These are phyloP conservation scores for Mycteria americana DNA, from an alignment of 2,797 vertebrate genomes.

Conservation along the genomic window DNA sequence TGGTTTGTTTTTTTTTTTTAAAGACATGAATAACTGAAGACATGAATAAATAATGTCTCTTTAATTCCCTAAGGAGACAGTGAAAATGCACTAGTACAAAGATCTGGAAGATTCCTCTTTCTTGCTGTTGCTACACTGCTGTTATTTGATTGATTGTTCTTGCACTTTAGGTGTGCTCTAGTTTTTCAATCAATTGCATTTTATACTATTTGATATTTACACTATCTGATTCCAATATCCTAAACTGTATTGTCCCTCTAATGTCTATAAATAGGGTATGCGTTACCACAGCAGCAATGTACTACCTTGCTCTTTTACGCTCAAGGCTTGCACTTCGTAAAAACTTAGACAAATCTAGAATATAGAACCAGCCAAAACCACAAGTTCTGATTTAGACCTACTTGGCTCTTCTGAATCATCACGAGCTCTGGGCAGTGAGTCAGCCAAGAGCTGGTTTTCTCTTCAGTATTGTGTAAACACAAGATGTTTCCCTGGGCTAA, in stretches of 20 bases:
- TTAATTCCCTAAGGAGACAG: background rate
- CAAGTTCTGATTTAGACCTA: conserved; percentile 53
- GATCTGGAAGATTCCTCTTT: background rate
- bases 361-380: conserved; percentile 34
- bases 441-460: conserved; percentile 45
- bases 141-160: background rate
- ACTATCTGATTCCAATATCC: background rate
- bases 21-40: background rate
- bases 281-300: background rate
- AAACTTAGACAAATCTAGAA: background rate
- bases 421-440: conserved; percentile 45
- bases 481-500: conserved; percentile 56
- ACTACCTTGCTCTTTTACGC: background rate
- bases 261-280: no score
- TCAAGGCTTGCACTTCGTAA: background rate
- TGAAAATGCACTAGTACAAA: background rate
- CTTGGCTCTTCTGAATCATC: conserved; percentile 56
- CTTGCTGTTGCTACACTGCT: background rate
- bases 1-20: background rate
- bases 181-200: background rate
- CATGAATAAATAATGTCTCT: background rate
- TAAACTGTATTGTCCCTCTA: background rate
- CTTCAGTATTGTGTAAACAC: conserved; percentile 57
- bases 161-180: no score
- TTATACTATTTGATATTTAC: background rate